phyloP scores from a whole-genome alignment of 2,888 invertebrate genomes.

The Pinctada fucata region DNA sequence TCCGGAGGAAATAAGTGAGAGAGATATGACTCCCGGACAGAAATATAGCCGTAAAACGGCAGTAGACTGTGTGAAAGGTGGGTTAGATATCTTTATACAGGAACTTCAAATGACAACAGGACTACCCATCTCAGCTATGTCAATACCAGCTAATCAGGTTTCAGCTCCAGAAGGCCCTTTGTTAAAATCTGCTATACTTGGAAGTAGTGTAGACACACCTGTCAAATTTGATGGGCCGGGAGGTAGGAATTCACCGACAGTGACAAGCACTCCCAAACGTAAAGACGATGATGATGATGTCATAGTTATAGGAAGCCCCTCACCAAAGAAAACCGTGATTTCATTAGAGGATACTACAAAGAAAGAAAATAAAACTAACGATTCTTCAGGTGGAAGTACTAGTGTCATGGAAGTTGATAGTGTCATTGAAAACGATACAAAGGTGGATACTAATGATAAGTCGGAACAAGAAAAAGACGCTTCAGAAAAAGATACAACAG shows the following conservation, averaged over 20 bases:
- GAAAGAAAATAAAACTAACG: neutral
- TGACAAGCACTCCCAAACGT: slow-evolving; percentile 36
- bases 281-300: slow-evolving; percentile 10
- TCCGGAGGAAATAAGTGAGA: slow-evolving; percentile 12
- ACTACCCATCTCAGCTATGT: neutral
- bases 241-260: slow-evolving; percentile 3
- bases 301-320: slow-evolving; percentile 6
- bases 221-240: slow-evolving; percentile 13
- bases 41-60: slow-evolving; percentile 41
- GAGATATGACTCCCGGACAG: slow-evolving; percentile 4
- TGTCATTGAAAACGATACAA: slow-evolving; percentile 10
- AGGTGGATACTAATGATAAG: slow-evolving; percentile 21
- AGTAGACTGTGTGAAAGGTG: slow-evolving; percentile 40
- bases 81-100: slow-evolving; percentile 47
- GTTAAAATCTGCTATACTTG: neutral
- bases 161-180: slow-evolving; percentile 5
- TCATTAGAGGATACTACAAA: neutral
- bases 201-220: slow-evolving; percentile 1
- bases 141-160: neutral
- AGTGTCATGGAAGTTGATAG: neutral
- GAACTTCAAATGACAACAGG: slow-evolving; percentile 29
- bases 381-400: neutral
- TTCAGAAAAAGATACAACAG: slow-evolving; percentile 27
- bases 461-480: slow-evolving; percentile 11
- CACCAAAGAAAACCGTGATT: slow-evolving; percentile 6